These are phyloP conservation scores for Drosophila trapezifrons DNA, from an alignment of 1,140 invertebrate genomes.

Conservation along the genomic window DNA sequence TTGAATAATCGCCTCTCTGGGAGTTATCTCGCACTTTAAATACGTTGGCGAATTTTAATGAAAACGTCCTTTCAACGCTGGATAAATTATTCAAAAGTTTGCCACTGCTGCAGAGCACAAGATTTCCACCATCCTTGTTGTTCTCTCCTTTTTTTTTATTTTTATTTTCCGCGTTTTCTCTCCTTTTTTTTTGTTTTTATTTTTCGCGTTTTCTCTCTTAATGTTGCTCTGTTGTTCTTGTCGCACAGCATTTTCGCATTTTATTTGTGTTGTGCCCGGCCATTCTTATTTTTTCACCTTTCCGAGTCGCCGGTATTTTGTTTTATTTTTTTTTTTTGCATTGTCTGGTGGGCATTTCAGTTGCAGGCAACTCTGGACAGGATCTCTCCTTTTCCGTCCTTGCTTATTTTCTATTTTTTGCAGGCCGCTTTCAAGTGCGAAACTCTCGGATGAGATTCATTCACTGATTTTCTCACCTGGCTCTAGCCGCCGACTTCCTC, in stretches of 20 bases:
- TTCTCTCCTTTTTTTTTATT: constrained; percentile 18
- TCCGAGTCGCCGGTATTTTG: constrained; percentile 19
- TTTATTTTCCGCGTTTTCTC: background rate
- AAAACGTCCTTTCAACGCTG: constrained; percentile 80
- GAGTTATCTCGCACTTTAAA: constrained; percentile 82
- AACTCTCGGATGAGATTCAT: constrained; percentile 50
- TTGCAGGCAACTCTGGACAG: constrained; percentile 48
- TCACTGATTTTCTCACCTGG: constrained; percentile 32
- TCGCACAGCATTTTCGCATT: constrained; percentile 36
- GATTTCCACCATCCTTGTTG: constrained; percentile 38
- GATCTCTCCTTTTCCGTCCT: constrained; percentile 28
- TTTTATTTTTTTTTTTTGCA: constrained; percentile 25
- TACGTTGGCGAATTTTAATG: constrained; percentile 81
- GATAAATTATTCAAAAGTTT: constrained; percentile 83
- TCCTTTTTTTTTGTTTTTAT: constrained; percentile 27
- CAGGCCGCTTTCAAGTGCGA: constrained; percentile 41
- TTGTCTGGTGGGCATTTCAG: constrained; percentile 46
- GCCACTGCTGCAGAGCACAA: constrained; percentile 54
- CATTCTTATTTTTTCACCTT: constrained; percentile 54
- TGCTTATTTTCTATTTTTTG: constrained; percentile 46
- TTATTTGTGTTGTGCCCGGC: constrained; percentile 40
- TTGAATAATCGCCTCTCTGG: constrained; percentile 80
- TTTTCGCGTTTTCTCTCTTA: constrained; percentile 19
- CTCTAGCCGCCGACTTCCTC: background rate
- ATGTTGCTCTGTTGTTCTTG: constrained; percentile 32